Evolutionary conservation across 2,888 invertebrate genomes (phyloP), one percentile per base, ranked within the genome.

Genomic region (Ectemnius cavifrons): DNA sequence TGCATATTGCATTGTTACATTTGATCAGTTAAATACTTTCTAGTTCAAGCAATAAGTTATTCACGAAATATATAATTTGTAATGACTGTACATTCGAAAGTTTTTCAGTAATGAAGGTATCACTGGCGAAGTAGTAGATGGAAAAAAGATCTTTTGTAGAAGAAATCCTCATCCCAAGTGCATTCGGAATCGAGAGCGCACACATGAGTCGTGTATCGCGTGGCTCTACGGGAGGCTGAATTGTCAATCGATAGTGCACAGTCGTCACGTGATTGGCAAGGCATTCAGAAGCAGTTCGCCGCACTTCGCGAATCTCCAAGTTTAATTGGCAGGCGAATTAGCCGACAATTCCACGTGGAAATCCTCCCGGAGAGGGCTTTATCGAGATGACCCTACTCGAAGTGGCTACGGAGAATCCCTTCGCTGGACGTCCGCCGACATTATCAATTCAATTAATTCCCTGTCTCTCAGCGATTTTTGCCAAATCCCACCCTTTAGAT

Each of bases 201-300:
- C 37, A 37, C 37, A 37, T 37, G 37, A 37, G 6, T 37, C 37
- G 37, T 37, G 37, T 37, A 37, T 37, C 37, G 37, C 37, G 37
- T 2, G 37, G 6, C 37, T 11, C 37, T 37, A 37, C 37, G 49
- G 28, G 64, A 69, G 57, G 47, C 62, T 18, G 27, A 71, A 56
- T 71, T 70, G 73, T 80, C 78, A 71, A 79, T 81, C 81, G 79
- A 81, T 80, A 80, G 63, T 23, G 69, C 71, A 65, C 65, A 63
- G 52, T 47, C 37, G 71, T 75, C 75, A 68, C 78, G 72, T 70
- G 78, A 80, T 73, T 74, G 72, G 63, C 74, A 71, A 71, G 73
- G 66, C 61, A 63, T 37, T 71, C 64, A 71, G 70, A 80, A 80
- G 78, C 57, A 59, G 66, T 64, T 52, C 45, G 61, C 56, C 18